A percentile compares a stretch with the other conserved stretches of the same genome.
Evolutionary conservation across 2,888 invertebrate genomes (phyloP).

Genomic region (Calameuta filiformis): DNA sequence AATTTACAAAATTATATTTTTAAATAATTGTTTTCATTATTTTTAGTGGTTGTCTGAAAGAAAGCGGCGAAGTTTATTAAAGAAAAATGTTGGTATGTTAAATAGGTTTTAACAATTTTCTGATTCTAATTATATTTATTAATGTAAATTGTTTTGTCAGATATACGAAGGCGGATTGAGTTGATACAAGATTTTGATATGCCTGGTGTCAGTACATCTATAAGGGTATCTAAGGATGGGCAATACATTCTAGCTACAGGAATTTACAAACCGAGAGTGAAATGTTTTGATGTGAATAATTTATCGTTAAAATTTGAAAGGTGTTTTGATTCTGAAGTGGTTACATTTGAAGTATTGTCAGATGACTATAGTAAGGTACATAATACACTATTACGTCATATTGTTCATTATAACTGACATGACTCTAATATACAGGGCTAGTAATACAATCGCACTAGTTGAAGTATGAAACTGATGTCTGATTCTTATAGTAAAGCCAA

Average conservation of each 20-base stretch:
- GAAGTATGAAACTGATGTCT: neutral
- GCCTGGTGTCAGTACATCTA: constrained; percentile 91
- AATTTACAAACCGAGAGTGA: constrained; percentile 94
- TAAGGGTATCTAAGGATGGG: constrained; percentile 89
- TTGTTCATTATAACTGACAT: neutral
- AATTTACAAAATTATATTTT: constrained; percentile 23
- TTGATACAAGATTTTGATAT: constrained; percentile 99
- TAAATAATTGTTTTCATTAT: constrained; percentile 28
- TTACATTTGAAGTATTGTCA: constrained; percentile 91
- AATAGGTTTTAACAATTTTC: neutral
- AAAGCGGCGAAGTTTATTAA: constrained; percentile 82
- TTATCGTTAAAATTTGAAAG: constrained; percentile 97
- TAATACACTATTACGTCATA: constrained; percentile 31
- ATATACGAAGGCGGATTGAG: constrained; percentile 90
- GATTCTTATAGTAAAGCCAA: neutral
- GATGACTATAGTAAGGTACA: constrained; percentile 95
- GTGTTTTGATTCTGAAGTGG: constrained; percentile 96
- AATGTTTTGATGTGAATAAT: constrained; percentile 96
- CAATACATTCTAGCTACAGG: constrained; percentile 94
- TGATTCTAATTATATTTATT: constrained; percentile 16
- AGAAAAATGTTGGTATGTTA: constrained; percentile 81
- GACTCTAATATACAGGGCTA: neutral
- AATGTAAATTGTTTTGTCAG: constrained; percentile 62
- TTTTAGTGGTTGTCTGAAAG: constrained; percentile 88
- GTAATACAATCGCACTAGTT: neutral